Evolutionary conservation across 2,797 vertebrate genomes (phyloP), one percentile per base, ranked within the genome.

Genomic region (Emydoidea blandingii): DNA sequence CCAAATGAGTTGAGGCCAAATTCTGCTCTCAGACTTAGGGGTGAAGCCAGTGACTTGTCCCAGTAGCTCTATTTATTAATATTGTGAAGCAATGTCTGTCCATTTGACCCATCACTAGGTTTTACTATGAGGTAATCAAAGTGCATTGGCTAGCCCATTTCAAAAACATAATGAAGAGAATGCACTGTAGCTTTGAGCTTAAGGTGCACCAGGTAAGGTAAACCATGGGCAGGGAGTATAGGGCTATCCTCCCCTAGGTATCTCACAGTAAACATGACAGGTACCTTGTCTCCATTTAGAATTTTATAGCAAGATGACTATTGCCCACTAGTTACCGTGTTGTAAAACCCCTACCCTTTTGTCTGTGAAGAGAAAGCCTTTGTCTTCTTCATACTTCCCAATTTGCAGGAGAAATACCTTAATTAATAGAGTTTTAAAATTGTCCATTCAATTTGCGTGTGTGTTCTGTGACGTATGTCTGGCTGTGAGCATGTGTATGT

Each of bases 51-150:
- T 86, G 89, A 86, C 94, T 95, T 97, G 91, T 84, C 94, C 81
- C 96, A 85, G 74, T 56, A 95, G 78, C 89, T 93, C 59, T 93
- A 82, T 94, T 96, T 97, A 87, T 82, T 95, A 90, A 88, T 96
- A 79, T 87, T 80, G 34, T 0, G 47, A 96, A 95, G 84, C 83
- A 81, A 92, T 85, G 72, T 84, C 84, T 95, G 91, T 86, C n/a
- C n/a, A 68, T 68, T 90, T 97, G 86, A 87, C 57, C 91, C 5
- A 65, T 57, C 88, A 57, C 91, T 56, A 95, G 12, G 14, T 94
- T 89, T 92, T 25, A 11, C 72, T 21, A 1, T 16, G 1, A 16
- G 16, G 50, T 82, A 92, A 49, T 54, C 89, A 56, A 76, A 7
- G 47, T 41, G 1, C 14, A 52, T 25, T 81, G 65, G 84, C 81